Evolutionary conservation across 2,888 invertebrate species (phyloP).

Genomic region (Pachymerium ferrugineum): DNA sequence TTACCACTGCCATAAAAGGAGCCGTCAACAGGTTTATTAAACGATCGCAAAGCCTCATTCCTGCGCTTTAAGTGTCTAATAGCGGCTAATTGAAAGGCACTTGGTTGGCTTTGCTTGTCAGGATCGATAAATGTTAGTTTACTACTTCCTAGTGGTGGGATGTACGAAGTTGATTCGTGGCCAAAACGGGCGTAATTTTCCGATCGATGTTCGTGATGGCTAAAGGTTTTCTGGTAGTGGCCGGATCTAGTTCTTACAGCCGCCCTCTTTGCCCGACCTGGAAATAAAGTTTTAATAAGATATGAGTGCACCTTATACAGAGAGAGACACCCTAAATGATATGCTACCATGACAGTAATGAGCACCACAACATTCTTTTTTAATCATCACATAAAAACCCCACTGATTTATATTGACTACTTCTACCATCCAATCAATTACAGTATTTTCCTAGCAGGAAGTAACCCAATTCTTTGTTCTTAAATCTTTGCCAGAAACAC

Average conservation of each 20-base stretch:
- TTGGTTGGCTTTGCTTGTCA: background rate
- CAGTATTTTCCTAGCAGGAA: no score
- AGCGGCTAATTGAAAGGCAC: slow-evolving; percentile 17
- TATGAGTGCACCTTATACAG: no score
- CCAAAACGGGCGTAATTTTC: slow-evolving; percentile 32
- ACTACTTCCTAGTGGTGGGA: background rate
- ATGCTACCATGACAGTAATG: no score
- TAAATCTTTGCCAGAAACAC: no score
- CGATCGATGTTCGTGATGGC: slow-evolving; percentile 30
- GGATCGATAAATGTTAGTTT: slow-evolving; percentile 1
- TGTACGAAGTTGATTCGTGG: slow-evolving; percentile 25
- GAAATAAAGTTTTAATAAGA: no score
- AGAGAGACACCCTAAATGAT: no score
- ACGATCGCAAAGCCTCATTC: background rate
- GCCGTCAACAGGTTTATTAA: background rate
- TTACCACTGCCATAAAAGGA: background rate
- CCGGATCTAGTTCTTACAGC: background rate
- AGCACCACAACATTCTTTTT: no score
- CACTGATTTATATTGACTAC: no score
- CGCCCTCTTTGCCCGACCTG: slow-evolving; percentile 4
- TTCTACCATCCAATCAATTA: no score
- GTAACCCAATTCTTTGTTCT: no score
- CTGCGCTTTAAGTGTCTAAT: background rate
- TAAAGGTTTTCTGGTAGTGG: background rate
- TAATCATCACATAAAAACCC: no score